Base-by-base conservation (phyloP, 1,140 invertebrate genomes). In the Anastrepha ludens region DNA sequence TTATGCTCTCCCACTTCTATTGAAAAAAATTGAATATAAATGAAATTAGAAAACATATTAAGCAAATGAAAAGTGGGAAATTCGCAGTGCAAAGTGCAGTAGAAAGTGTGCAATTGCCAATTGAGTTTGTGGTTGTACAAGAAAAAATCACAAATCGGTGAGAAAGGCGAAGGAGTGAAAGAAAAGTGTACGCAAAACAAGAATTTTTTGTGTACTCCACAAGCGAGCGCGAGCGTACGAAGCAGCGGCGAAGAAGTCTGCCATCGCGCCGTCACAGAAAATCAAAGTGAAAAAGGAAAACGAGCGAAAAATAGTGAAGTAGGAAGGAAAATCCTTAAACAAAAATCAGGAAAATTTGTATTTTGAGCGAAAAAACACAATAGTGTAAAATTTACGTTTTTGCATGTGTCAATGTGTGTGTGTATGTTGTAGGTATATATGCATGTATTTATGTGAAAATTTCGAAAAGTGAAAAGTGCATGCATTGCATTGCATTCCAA, bases 111-210 rank as follows among this genome's bases (percentile, higher is more conserved):
- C 50, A 55, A 29, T n/a, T 55, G n/a, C 47, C 74, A 58, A n/a
- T 81, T 81, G 44, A 78, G 20, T n/a, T 20, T 4, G 17, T n/a
- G 41, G 8, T 81, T 81, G 7, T 29, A 81, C 8, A 29, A 20
- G 74, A 81, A 78, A 78, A 81, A 81, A 29, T 81, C 47, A 81
- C n/a, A 55, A 81, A 58, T 81, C 47, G n/a, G 74, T 55, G 20
- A 81, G 47, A 81, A 55, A 55, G 20, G 47, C 17, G 74, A 81
- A 81, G 47, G 50, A 81, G 74, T 81, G 74, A n/a, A 81, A 20
- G 74, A 50, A 81, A 81, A 55, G 74, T 81, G 74, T 81, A 81
- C 74, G 74, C 74, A 81, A 81, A 81, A 81, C 74, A 81, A 81
- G 74, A 81, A 81, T 29, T 81, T 62, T 74, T 81, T 81, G 74